Conservation (phyloP, 2,113 vertebrate species). For the Phylloscopus whistleri region DNA sequence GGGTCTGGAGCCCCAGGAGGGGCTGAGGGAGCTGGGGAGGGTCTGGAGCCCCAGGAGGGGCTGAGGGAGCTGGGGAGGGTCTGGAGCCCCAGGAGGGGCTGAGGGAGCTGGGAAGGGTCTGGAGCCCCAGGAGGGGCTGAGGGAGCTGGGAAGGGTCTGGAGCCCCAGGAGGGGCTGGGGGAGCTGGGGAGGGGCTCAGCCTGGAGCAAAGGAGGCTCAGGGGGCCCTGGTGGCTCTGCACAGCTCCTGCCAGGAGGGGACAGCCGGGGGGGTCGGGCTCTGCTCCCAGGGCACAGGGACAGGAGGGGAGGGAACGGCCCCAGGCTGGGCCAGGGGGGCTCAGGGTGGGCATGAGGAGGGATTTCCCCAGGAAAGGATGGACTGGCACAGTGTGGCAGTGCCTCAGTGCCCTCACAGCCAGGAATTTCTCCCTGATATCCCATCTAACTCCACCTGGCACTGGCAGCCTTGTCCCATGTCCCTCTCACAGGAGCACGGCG, state of each 20-base stretch:
- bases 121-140: too few species aligned
- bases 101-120: too few species aligned
- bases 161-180: neutral
- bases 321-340: neutral
- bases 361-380: neutral
- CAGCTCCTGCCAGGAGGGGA: neutral
- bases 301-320: neutral
- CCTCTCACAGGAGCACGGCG: fast-evolving
- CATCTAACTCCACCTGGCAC: neutral
- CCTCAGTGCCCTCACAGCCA: neutral
- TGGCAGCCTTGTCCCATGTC: fast-evolving
- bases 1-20: too few species aligned
- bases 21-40: too few species aligned
- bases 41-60: too few species aligned
- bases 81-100: too few species aligned
- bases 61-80: too few species aligned
- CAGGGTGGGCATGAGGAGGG: neutral
- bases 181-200: neutral
- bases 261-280: neutral
- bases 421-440: fast-evolving
- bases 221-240: neutral
- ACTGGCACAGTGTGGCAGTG: neutral
- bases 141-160: too few species aligned
- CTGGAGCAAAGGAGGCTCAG: neutral
- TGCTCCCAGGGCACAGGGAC: neutral